Base-by-base conservation (phyloP, 1,140 invertebrate genomes). In the Hyposmocoma kahamanoa region DNA sequence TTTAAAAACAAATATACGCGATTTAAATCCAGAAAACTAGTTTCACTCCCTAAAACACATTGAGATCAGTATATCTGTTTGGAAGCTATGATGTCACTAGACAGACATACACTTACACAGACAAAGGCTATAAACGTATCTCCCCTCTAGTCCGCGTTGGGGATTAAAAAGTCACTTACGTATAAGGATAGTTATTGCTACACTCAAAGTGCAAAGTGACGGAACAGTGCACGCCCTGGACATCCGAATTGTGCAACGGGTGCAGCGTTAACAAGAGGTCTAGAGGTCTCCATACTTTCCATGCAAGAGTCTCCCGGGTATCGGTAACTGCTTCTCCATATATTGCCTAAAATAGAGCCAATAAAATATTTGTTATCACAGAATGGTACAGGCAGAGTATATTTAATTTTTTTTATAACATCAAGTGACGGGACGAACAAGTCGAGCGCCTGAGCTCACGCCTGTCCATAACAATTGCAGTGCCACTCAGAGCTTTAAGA, bases 151-250 rank as follows among this genome's bases (percentile, higher is more conserved):
- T n/a, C n/a, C n/a, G n/a, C n/a, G n/a, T n/a, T n/a, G n/a, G n/a
- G n/a, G n/a, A 3, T 30, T 13, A 53, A 42, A 49, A 41, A 32
- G 17, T 24, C 48, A 87, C 88, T 87, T 88, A 93, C 92, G 89
- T 87, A 66, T 93, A 87, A 47, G 94, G 94, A 86, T 95, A 96
- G 26, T 80, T 87, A 20, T 87, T 64, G 15, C 87, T 84, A 64
- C 93, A 95, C 41, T 81, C 88, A n/a, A 95, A 84, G 63, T 91
- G 89, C 34, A 96, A 76, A 62, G 93, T 91, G 10, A 94, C 83
- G 54, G 90, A 87, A 8, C 89, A 91, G 80, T 94, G 87, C 1
- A 89, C 70, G 45, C 91, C 88, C 19, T 83, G 67, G 22, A 86
- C 84, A 32, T 87, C 87, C 11, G 89, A 90, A 77, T 90, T 90